phyloP scores from a whole-genome alignment of 2,113 vertebrate genomes.

The Hystrix cristata region DNA sequence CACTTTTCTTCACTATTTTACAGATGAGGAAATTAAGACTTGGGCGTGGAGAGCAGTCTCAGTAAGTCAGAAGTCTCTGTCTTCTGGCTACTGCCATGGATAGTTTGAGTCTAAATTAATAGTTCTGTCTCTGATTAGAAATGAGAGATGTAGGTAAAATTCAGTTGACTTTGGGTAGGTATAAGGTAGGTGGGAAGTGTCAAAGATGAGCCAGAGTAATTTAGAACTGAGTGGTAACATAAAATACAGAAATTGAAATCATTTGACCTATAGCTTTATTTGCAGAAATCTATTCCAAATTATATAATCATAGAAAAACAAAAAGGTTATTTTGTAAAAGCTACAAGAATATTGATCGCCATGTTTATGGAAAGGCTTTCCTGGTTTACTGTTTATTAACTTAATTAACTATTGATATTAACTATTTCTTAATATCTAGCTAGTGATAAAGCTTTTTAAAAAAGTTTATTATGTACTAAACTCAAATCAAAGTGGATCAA shows the following conservation, averaged over 20 bases:
- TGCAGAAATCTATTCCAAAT: not conserved
- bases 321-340: slow-evolving; percentile 5
- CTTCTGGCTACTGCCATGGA: not conserved
- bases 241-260: not conserved
- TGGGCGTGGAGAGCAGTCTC: not conserved
- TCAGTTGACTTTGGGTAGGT: not conserved
- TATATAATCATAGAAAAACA: not conserved
- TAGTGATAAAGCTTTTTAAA: not conserved
- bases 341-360: not conserved
- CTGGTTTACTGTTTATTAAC: not conserved
- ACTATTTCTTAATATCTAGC: not conserved
- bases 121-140: slow-evolving; percentile 17
- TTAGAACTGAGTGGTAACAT: not conserved
- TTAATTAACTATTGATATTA: not conserved
- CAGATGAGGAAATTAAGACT: not conserved
- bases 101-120: not conserved
- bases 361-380: not conserved
- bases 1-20: not conserved
- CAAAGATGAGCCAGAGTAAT: not conserved
- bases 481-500: too few species aligned
- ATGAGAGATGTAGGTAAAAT: not conserved
- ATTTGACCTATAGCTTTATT: not conserved
- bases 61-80: not conserved
- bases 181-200: not conserved
- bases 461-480: too few species aligned